These are phyloP conservation scores for Sebastes fasciatus DNA, from an alignment of 2,113 vertebrate genomes.

Conservation along the genomic window DNA sequence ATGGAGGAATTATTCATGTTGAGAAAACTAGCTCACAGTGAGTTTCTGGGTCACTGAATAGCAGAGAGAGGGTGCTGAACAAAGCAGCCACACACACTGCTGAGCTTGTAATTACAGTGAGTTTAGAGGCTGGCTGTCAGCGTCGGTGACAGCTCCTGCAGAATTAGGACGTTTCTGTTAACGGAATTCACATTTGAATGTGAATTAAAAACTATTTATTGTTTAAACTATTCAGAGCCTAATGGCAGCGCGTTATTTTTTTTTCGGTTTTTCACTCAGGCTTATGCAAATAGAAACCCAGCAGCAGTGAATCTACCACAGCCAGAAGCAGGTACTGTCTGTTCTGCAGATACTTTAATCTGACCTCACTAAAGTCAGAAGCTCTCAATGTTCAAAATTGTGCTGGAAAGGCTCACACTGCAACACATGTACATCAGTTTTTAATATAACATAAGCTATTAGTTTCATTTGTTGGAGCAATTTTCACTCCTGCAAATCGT, in stretches of 20 bases:
- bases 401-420: slow-evolving; percentile 1
- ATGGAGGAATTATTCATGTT: slow-evolving; percentile 66
- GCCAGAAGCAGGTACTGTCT: slow-evolving; percentile 8
- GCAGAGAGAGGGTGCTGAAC: slow-evolving; percentile 50
- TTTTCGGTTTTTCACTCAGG: neutral
- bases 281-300: slow-evolving; percentile 12
- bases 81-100: slow-evolving; percentile 38
- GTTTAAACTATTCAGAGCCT: slow-evolving; percentile 14
- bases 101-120: slow-evolving; percentile 58
- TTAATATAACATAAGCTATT: neutral
- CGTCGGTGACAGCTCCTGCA: slow-evolving; percentile 45
- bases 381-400: neutral
- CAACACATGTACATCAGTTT: neutral
- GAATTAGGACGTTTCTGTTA: slow-evolving; percentile 30
- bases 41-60: slow-evolving; percentile 70
- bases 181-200: slow-evolving; percentile 27
- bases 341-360: slow-evolving; percentile 17
- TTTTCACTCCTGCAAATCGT: slow-evolving; percentile 1
- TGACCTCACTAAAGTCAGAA: slow-evolving; percentile 17
- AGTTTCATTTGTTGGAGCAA: neutral
- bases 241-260: neutral
- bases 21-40: slow-evolving; percentile 54
- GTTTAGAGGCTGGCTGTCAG: slow-evolving; percentile 46
- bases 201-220: slow-evolving; percentile 24
- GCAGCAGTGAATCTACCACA: neutral